Base-by-base conservation (phyloP, 2,797 vertebrate genomes). In the Petrocephalus schoutedeni region DNA sequence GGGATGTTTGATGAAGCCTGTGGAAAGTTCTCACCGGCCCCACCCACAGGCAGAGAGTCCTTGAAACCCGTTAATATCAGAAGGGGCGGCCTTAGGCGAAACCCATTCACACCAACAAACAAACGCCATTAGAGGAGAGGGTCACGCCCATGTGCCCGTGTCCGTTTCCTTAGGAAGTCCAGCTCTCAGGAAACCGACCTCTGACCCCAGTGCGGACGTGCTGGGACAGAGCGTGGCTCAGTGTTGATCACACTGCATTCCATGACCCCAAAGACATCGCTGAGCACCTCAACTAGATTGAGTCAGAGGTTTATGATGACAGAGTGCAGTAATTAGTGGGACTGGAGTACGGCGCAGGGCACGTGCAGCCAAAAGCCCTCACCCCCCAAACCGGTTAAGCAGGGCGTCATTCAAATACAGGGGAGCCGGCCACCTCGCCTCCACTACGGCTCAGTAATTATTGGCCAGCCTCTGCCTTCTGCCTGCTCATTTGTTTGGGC, bases 351-450 rank as follows among this genome's bases (percentile, higher is more conserved):
- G 21, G 53, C 51, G 19, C 3, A 36, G 32, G 57, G 36, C 57
- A 61, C 21, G 28, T 67, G 21, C 21, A 12, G 7, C 32, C 21
- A n/a, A 74, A 57, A 54, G 36, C 87, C n/a, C 53, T 19, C 54
- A 74, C 57, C 51, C 51, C 84, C 36, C 88, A 0, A 77, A 93
- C 95, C 21, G 91, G 95, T 94, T 89, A 1, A 91, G 93, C 95
- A 36, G 90, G 93, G 90, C 59, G 8, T 64, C 80, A 88, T 59
- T 92, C 85, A 90, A 93, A 93, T 89, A 89, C 28, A 89, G 87
- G 56, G 61, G 90, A 28, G 56, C 80, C 36, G 3, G 58, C 7
- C 10, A 57, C 58, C 36, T 89, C 53, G 80, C 86, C 86, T 88
- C 28, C 16, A 12, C 87, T 57, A 87, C 58, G 14, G 12, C 10